phyloP scores from a whole-genome alignment of 2,113 vertebrate species.

The Colaptes auratus region DNA sequence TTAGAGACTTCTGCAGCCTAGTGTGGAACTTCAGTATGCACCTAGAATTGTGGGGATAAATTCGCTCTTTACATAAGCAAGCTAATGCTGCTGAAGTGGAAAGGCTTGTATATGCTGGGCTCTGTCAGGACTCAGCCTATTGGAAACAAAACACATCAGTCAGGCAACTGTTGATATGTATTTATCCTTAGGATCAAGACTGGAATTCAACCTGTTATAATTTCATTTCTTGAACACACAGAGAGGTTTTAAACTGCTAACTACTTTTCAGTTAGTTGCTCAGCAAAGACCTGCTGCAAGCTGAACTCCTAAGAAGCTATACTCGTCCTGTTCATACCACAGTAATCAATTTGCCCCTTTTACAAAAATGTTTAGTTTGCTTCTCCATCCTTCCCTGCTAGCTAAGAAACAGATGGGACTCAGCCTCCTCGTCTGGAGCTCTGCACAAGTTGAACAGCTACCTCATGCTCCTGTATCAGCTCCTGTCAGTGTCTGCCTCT shows the following conservation, averaged over 20 bases:
- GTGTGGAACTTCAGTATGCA: background rate
- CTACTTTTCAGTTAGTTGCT: background rate
- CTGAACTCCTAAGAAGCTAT: background rate
- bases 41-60: background rate
- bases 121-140: background rate
- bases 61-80: background rate
- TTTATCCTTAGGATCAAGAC: background rate
- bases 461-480: background rate
- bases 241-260: background rate
- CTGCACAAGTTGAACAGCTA: background rate
- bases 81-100: background rate
- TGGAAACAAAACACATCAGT: background rate
- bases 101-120: fast-evolving
- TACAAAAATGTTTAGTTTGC: background rate
- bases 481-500: background rate
- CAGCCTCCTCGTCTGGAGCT: background rate
- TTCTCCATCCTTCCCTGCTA: background rate
- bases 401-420: background rate
- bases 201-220: background rate
- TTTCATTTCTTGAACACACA: background rate
- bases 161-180: background rate
- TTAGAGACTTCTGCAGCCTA: background rate
- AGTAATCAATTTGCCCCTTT: background rate
- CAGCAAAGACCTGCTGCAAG: background rate
- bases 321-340: background rate